Base-by-base conservation (phyloP, 2,797 vertebrate genomes). In the Peromyscus attwateri region DNA sequence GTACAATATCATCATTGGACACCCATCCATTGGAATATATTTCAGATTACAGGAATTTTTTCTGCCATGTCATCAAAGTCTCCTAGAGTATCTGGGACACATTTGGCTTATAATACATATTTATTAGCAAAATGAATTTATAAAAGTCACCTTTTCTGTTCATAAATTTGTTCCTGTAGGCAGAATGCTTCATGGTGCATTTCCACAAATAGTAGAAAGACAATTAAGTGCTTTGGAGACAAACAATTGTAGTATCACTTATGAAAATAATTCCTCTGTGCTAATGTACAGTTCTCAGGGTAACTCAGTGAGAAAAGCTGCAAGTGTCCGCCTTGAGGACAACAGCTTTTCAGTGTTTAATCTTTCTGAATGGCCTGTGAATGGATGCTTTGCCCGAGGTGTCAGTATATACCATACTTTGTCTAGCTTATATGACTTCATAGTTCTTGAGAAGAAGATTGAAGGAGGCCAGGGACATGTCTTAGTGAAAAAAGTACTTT, bases 91-190 rank as follows among this genome's bases (percentile, higher is more conserved):
- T 29, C 31, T 82, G 11, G 27, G 21, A 71, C 29, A 60, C 0
- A 43, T 85, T 88, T 85, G 27, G 16, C 17, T 81, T 23, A 17
- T 6, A 81, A 52, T 66, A 52, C 9, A 68, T 88, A 85, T 49
- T 76, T 88, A 46, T 55, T 89, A 91, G 64, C 3, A 66, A 90
- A 87, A 52, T 82, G 27, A 95, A 21, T 37, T 85, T 93, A 84
- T 71, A 46, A 40, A 80, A 31, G 25, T 93, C 60, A 27, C 25
- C 1, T 75, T 85, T 88, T 70, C 40, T 64, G 6, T 4, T 70
- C 68, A 77, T 84, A 70, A 79, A 60, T 62, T 91, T 57, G 12
- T 46, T 81, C 16, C 11, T 91, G n/a, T 7, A 49, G 31, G 10
- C 6, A 17, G 16, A 80, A 55, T n/a, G 0, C 1, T 76, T 76